Conservation (phyloP, 2,113 vertebrate species). For the Hypocryptadius cinnamomeus region DNA sequence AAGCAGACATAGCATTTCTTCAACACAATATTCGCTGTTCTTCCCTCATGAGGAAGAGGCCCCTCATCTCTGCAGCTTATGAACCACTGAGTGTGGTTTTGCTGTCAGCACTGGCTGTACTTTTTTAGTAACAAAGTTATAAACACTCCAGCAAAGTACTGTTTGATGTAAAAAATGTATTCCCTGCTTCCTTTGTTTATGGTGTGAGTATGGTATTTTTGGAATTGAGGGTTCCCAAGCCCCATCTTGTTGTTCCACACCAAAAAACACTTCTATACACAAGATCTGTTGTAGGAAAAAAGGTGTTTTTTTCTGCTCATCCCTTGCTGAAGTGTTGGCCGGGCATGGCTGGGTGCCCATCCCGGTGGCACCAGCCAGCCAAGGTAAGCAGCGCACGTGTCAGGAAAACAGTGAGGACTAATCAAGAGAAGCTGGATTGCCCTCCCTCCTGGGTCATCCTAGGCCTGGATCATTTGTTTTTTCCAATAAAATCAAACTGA, state of each 20-base stretch:
- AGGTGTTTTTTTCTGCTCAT: background rate
- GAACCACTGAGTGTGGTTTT: background rate
- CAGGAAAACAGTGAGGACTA: background rate
- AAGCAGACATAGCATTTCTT: background rate
- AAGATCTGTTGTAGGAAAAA: background rate
- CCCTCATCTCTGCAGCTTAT: background rate
- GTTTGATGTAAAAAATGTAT: background rate
- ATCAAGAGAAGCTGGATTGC: background rate
- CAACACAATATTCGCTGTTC: background rate
- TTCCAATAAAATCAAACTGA: slow-evolving; percentile 20
- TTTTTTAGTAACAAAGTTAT: background rate
- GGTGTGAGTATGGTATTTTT: background rate
- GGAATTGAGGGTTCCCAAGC: background rate
- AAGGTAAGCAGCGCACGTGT: background rate
- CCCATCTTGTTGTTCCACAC: background rate
- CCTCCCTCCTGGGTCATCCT: background rate
- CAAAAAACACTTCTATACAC: background rate
- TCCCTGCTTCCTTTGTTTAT: background rate
- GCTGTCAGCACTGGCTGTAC: background rate
- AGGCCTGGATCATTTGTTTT: background rate
- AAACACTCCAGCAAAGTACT: background rate
- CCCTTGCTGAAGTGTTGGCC: background rate
- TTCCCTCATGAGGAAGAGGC: background rate
- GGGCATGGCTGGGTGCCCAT: background rate
- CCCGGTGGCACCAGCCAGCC: background rate